phyloP scores from a whole-genome alignment of 2,797 vertebrate genomes.

The Ctenopoma kingsleyae region DNA sequence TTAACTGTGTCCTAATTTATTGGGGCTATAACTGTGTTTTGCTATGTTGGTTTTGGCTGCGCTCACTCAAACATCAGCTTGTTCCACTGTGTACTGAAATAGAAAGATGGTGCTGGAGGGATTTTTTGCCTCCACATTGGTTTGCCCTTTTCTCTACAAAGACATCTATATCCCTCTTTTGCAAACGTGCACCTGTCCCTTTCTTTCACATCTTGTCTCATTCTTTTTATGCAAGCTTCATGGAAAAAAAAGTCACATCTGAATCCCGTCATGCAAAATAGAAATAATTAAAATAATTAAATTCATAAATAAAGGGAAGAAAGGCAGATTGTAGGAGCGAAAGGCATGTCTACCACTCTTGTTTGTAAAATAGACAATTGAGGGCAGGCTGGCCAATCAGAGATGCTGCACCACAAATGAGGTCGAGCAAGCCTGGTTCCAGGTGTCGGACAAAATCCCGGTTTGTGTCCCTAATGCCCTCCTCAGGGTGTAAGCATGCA shows the following conservation, averaged over 20 bases:
- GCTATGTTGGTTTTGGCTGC: slow-evolving; percentile 72
- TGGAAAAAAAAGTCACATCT: not conserved
- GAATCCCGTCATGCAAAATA: slow-evolving; percentile 10
- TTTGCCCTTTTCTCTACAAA: slow-evolving; percentile 26
- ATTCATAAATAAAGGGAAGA: not conserved
- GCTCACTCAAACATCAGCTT: slow-evolving; percentile 69
- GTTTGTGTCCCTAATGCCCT: slow-evolving; percentile 30
- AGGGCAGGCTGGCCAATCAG: slow-evolving; percentile 29
- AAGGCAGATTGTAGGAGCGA: not conserved
- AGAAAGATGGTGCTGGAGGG: slow-evolving; percentile 44
- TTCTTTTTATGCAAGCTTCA: not conserved
- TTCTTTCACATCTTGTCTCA: slow-evolving; percentile 10
- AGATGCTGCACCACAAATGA: slow-evolving; percentile 42
- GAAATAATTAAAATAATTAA: not conserved
- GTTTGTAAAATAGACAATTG: slow-evolving; percentile 12
- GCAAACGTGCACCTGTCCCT: slow-evolving; percentile 12
- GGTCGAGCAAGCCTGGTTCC: slow-evolving; percentile 44
- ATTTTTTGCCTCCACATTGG: slow-evolving; percentile 26
- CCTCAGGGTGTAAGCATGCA: slow-evolving; percentile 6
- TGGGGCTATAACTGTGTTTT: slow-evolving; percentile 71
- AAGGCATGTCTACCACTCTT: not conserved
- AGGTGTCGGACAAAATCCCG: slow-evolving; percentile 55
- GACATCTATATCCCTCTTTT: slow-evolving; percentile 21
- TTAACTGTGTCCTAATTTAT: slow-evolving; percentile 74
- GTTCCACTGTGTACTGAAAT: slow-evolving; percentile 50